phyloP scores from a whole-genome alignment of 2,888 invertebrate species.

The Bellardia pandia region DNA sequence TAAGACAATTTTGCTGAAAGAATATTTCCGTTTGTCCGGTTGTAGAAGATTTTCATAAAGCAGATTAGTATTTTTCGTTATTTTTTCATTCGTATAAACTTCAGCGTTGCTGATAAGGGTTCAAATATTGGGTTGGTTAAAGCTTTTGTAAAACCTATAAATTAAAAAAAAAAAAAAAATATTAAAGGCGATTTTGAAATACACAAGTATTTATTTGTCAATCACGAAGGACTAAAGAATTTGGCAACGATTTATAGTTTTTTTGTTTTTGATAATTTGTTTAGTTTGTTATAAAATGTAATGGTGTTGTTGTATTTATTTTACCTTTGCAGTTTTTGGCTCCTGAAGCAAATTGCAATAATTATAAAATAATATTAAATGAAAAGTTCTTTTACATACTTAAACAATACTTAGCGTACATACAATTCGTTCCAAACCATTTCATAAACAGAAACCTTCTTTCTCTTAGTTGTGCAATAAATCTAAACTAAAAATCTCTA shows the following conservation, averaged over 20 bases:
- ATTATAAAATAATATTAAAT: too few relatives aligned
- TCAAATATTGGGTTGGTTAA: not conserved
- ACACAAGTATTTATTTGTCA: too few relatives aligned
- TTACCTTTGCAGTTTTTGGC: too few relatives aligned
- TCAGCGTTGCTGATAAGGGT: not conserved
- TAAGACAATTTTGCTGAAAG: constrained; percentile 34
- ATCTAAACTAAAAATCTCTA: constrained; percentile 34
- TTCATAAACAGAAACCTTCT: not conserved
- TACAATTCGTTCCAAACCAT: not conserved
- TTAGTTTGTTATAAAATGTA: too few relatives aligned
- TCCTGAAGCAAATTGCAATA: too few relatives aligned
- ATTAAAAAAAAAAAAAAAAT: not conserved
- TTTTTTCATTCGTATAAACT: constrained; percentile 3
- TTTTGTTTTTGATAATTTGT: too few relatives aligned
- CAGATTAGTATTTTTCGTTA: constrained; percentile 45
- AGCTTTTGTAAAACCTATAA: not conserved
- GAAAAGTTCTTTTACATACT: too few relatives aligned
- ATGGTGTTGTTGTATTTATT: too few relatives aligned
- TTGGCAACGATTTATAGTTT: too few relatives aligned
- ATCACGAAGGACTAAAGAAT: too few relatives aligned
- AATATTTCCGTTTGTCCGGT: constrained; percentile 29
- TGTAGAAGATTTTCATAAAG: constrained; percentile 54
- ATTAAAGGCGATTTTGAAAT: not conserved
- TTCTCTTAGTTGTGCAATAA: not conserved
- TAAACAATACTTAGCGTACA: not conserved